These are phyloP conservation scores for Crax fasciolata DNA, from an alignment of 2,797 vertebrate genomes.

Conservation along the genomic window DNA sequence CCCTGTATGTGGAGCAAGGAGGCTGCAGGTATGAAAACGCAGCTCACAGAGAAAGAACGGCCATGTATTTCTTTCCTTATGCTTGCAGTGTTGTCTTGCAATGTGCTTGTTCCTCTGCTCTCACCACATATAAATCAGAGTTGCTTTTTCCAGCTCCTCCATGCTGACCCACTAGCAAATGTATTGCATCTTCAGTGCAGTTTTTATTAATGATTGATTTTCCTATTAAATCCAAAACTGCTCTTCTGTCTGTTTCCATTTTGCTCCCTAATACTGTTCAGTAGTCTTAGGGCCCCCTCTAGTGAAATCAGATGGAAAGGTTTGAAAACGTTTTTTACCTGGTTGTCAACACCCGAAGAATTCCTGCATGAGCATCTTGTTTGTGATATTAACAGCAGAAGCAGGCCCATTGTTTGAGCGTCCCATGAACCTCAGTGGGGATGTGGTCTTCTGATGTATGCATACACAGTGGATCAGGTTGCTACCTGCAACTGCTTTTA, in stretches of 20 bases:
- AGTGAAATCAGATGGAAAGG: background rate
- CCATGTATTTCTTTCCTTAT: background rate
- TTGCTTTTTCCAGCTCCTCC: background rate
- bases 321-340: background rate
- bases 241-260: fast-evolving
- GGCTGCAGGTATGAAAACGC: background rate
- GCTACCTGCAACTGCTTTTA: background rate
- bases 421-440: background rate
- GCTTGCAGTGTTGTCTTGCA: background rate
- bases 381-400: background rate
- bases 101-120: background rate
- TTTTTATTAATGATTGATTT: background rate
- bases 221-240: background rate
- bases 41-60: background rate
- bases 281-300: constrained; percentile 61
- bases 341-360: background rate
- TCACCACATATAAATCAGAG: background rate
- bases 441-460: background rate
- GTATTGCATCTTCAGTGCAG: background rate
- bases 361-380: background rate
- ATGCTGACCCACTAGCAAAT: background rate
- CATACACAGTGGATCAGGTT: background rate
- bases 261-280: background rate
- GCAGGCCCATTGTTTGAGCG: background rate
- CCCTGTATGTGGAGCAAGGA: background rate